These are phyloP conservation scores for Phyllotis vaccarum DNA, from an alignment of 2,797 vertebrate genomes.

Conservation along the genomic window DNA sequence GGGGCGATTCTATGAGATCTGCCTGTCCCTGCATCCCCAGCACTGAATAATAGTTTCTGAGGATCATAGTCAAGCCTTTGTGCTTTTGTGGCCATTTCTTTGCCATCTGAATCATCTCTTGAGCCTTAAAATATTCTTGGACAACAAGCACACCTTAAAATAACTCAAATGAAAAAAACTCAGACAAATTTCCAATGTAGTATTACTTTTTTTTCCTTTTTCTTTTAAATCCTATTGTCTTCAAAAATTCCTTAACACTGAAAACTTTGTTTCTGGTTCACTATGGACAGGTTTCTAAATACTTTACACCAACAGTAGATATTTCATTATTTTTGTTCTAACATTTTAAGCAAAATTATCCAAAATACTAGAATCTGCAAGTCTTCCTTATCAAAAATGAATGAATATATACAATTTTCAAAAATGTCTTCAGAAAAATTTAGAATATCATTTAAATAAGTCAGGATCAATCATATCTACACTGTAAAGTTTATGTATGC, in stretches of 20 bases:
- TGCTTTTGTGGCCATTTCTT: not conserved
- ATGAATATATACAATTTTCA: slow-evolving; percentile 18
- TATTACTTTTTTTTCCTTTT: slow-evolving; percentile 68
- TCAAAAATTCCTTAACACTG: slow-evolving; percentile 66
- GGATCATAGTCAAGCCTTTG: not conserved
- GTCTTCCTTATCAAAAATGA: slow-evolving; percentile 31
- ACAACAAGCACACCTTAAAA: slow-evolving; percentile 33
- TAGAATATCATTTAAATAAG: not conserved
- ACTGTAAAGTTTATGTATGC: not conserved
- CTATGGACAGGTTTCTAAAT: slow-evolving; percentile 57
- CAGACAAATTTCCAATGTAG: slow-evolving; percentile 63
- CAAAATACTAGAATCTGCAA: slow-evolving; percentile 69
- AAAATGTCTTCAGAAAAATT: not conserved
- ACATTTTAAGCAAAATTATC: slow-evolving; percentile 72
- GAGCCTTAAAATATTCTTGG: not conserved
- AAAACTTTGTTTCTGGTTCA: slow-evolving; percentile 72
- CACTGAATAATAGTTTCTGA: not conserved
- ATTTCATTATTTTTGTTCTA: not conserved
- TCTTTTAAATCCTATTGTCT: slow-evolving; percentile 65
- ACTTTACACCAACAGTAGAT: slow-evolving; percentile 70
- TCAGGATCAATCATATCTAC: not conserved
- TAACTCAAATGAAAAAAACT: slow-evolving; percentile 64
- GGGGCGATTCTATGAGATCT: not conserved
- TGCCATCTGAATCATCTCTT: too few species aligned
- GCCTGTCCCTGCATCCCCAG: not conserved